A percentile compares a stretch with the other conserved stretches of the same genome.
Conservation (phyloP, 2,888 invertebrate genomes). For the Lycaena phlaeas region DNA sequence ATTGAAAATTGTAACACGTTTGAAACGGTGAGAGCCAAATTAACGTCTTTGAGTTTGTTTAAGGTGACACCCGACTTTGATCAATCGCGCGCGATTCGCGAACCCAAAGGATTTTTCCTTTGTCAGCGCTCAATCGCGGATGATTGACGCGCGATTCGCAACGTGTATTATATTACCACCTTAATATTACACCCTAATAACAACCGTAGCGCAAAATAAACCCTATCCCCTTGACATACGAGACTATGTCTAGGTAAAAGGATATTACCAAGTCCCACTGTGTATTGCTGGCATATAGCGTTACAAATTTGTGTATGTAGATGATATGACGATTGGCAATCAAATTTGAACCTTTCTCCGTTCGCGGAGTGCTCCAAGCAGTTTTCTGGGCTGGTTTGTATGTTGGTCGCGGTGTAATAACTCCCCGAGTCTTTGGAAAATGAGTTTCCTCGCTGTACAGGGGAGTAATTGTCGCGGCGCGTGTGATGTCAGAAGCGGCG, state of each 20-base stretch:
- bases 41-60: conserved; percentile 55
- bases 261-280: conserved; percentile 14
- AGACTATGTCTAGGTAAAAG: conserved; percentile 4
- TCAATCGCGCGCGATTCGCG: conserved; percentile 48
- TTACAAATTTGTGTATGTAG: conserved; percentile 18
- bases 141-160: conserved; percentile 65
- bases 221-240: conserved; percentile 17
- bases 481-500: conserved; percentile 49
- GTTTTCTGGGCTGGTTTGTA: conserved; percentile 11
- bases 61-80: conserved; percentile 58
- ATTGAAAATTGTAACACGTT: conserved; percentile 10
- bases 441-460: conserved; percentile 55
- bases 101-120: conserved; percentile 65
- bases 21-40: conserved; percentile 32
- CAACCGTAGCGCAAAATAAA: conserved; percentile 13
- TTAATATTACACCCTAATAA: conserved; percentile 7
- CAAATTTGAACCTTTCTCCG: conserved; percentile 23
- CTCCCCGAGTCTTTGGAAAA: conserved; percentile 63
- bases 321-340: conserved; percentile 5
- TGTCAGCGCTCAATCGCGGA: conserved; percentile 56
- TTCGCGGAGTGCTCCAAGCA: not conserved
- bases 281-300: conserved; percentile 22
- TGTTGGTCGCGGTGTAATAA: conserved; percentile 47
- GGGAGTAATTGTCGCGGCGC: conserved; percentile 52
- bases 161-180: conserved; percentile 44